A percentile compares a stretch with the other conserved stretches of the same genome.
Conservation (phyloP, 2,797 vertebrate species). For the Muscicapa comitata region DNA sequence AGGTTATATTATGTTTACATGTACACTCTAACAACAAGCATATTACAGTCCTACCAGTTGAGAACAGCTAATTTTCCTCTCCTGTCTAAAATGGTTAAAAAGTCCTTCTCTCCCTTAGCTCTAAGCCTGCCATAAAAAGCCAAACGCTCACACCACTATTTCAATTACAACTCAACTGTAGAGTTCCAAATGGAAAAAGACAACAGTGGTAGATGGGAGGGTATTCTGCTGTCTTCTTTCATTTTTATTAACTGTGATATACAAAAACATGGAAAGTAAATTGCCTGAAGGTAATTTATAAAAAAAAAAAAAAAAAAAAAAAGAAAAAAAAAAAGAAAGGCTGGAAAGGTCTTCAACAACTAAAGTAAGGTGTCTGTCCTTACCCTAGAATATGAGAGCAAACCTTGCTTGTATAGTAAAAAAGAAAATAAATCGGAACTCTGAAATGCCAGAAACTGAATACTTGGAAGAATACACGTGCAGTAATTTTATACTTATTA, state of each 20-base stretch:
- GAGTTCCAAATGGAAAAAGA: background rate
- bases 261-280: background rate
- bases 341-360: background rate
- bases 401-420: background rate
- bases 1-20: background rate
- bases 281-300: background rate
- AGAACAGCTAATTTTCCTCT: background rate
- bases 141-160: background rate
- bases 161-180: background rate
- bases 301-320: background rate
- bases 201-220: background rate
- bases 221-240: background rate
- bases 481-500: background rate
- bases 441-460: background rate
- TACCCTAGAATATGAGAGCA: background rate
- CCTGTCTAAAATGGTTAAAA: rapidly evolving
- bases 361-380: background rate
- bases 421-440: background rate
- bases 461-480: background rate
- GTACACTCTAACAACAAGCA: background rate
- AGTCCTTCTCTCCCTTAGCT: background rate
- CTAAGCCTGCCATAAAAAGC: background rate
- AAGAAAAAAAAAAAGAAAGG: background rate
- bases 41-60: background rate
- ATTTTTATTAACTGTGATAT: background rate